Conservation (phyloP, 2,888 invertebrate species). For the Phyllotreta cruciferae region DNA sequence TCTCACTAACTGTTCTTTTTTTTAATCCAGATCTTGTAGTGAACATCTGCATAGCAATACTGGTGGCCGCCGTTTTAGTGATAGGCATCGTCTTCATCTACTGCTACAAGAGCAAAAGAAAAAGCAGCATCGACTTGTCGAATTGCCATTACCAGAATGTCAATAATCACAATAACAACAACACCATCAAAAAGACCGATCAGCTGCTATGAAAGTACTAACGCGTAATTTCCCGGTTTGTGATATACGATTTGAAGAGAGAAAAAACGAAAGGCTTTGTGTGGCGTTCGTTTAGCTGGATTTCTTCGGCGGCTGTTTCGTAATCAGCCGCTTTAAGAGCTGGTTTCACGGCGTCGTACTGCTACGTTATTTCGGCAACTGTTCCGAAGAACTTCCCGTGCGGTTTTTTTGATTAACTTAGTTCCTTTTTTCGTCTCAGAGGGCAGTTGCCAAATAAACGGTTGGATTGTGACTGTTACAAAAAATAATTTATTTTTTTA, state of each 20-base stretch:
- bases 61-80: slow-evolving; percentile 7
- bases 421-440: background rate
- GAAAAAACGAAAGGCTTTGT: slow-evolving; percentile 6
- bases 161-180: slow-evolving; percentile 42
- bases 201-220: slow-evolving; percentile 32
- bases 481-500: slow-evolving; percentile 39
- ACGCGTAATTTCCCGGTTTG: slow-evolving; percentile 5
- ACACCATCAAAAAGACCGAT: slow-evolving; percentile 43
- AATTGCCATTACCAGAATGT: slow-evolving; percentile 43
- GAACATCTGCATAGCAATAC: background rate
- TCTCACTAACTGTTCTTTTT: too few species aligned
- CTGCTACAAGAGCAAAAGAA: slow-evolving; percentile 39
- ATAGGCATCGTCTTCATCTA: slow-evolving; percentile 33
- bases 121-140: slow-evolving; percentile 42
- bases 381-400: background rate
- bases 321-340: background rate
- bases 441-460: slow-evolving; percentile 9
- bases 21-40: too few species aligned
- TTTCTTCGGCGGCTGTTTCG: slow-evolving; percentile 1
- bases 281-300: background rate
- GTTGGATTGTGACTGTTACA: slow-evolving; percentile 24
- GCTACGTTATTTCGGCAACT: slow-evolving; percentile 5
- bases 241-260: slow-evolving; percentile 16
- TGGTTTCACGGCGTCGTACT: slow-evolving; percentile 3
- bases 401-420: background rate